Conservation (phyloP, 2,797 vertebrate species). For the Gymnothorax javanicus region DNA sequence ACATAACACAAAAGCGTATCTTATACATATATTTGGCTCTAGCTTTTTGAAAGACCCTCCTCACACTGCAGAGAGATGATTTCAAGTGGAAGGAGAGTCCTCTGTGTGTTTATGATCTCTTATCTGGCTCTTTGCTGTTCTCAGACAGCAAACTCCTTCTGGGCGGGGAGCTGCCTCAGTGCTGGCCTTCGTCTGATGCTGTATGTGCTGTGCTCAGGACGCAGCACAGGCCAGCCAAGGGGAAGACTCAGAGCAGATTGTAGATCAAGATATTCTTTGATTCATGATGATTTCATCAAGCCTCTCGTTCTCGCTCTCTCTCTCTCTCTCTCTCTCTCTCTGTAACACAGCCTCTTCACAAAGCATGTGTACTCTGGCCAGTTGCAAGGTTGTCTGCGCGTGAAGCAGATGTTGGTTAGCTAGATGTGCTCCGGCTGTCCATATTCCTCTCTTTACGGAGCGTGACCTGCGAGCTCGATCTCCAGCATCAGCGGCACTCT, state of each 20-base stretch:
- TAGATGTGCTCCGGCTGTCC: not conserved
- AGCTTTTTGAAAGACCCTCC: not conserved
- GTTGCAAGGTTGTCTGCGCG: not conserved
- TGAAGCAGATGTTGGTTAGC: not conserved
- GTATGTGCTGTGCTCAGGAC: not conserved
- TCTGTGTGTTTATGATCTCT: not conserved
- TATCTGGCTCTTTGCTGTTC: not conserved
- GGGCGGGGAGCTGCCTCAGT: not conserved
- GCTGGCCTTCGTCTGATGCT: not conserved
- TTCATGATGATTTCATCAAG: constrained; percentile 2
- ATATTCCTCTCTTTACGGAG: not conserved
- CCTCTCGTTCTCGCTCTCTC: not conserved
- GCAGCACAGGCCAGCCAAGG: not conserved
- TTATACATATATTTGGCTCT: not conserved
- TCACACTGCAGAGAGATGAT: not conserved
- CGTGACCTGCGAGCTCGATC: not conserved
- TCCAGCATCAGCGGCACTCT: not conserved
- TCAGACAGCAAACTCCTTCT: not conserved
- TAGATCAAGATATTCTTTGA: not conserved
- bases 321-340: not conserved
- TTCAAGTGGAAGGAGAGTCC: not conserved
- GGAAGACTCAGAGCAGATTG: not conserved
- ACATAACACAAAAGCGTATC: not conserved
- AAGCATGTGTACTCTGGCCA: not conserved
- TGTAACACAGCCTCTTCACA: not conserved